These are phyloP conservation scores for Pseudomyrmex sp. DNA, from an alignment of 1,140 invertebrate genomes.

Conservation along the genomic window DNA sequence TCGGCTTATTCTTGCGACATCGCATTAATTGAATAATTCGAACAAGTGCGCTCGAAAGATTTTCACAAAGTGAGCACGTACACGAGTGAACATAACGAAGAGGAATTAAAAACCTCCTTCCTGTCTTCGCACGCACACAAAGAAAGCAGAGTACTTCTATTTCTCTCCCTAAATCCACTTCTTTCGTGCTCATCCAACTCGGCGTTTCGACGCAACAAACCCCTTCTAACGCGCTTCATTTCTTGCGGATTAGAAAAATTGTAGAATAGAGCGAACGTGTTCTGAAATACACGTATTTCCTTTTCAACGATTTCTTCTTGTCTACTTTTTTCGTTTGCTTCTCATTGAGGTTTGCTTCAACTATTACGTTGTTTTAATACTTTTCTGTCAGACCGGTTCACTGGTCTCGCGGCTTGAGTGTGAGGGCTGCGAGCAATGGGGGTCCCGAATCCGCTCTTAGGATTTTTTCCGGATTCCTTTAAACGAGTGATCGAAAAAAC, in stretches of 20 bases:
- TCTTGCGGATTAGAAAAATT: conserved; percentile 51
- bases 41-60: neutral
- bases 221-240: conserved; percentile 13
- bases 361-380: neutral
- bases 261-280: conserved; percentile 5
- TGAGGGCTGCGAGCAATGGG: no score
- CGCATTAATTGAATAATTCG: conserved; percentile 27
- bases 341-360: neutral
- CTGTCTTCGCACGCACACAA: no score
- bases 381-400: no score
- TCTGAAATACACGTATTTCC: neutral
- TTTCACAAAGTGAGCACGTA: neutral
- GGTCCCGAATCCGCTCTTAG: no score
- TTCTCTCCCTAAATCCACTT: conserved; percentile 36
- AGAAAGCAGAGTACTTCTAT: neutral
- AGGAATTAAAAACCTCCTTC: conserved; percentile 33
- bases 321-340: neutral
- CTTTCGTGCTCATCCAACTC: conserved; percentile 34
- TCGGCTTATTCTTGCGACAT: neutral
- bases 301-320: neutral
- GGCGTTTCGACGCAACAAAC: conserved; percentile 21
- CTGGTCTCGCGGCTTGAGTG: no score
- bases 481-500: no score
- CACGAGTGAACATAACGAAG: neutral
- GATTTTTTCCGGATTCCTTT: no score